Conservation (phyloP, 2,888 invertebrate species). For the Lomographa bimaculata region DNA sequence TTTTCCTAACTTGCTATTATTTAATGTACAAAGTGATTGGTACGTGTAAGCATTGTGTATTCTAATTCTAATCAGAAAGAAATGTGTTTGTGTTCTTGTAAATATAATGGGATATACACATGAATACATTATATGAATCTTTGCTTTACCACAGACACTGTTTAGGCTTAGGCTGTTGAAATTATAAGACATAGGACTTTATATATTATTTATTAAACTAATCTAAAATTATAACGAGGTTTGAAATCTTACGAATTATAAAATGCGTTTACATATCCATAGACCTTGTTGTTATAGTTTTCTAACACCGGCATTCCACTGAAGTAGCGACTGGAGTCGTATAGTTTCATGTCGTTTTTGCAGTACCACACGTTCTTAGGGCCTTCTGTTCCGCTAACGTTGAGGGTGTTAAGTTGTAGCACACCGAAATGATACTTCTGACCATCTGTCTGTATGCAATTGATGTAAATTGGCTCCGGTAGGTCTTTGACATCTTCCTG, state of each 20-base stretch:
- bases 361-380: conserved; percentile 93
- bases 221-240: conserved; percentile 38
- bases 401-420: conserved; percentile 92
- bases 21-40: conserved; percentile 80
- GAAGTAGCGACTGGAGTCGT: conserved; percentile 85
- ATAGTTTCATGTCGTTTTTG: conserved; percentile 85
- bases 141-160: conserved; percentile 29
- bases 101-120: conserved; percentile 80
- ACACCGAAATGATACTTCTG: conserved; percentile 91
- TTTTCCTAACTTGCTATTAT: conserved; percentile 67
- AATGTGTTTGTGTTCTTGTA: conserved; percentile 82
- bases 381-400: conserved; percentile 83
- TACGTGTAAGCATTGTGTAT: conserved; percentile 78
- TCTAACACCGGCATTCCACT: conserved; percentile 86
- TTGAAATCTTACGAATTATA: conserved; percentile 84
- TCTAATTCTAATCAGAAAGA: conserved; percentile 58
- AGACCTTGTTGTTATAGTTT: conserved; percentile 91
- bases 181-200: conserved; percentile 35
- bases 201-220: conserved; percentile 44
- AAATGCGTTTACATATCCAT: conserved; percentile 90
- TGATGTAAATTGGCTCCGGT: conserved; percentile 91
- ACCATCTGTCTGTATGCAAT: conserved; percentile 92
- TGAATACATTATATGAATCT: conserved; percentile 71
- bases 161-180: conserved; percentile 23
- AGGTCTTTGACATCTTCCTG: conserved; percentile 85